A percentile compares a stretch with the other conserved stretches of the same genome.
These are phyloP conservation scores for Dysdera silvatica DNA, from an alignment of 1,140 invertebrate species.

Conservation along the genomic window DNA sequence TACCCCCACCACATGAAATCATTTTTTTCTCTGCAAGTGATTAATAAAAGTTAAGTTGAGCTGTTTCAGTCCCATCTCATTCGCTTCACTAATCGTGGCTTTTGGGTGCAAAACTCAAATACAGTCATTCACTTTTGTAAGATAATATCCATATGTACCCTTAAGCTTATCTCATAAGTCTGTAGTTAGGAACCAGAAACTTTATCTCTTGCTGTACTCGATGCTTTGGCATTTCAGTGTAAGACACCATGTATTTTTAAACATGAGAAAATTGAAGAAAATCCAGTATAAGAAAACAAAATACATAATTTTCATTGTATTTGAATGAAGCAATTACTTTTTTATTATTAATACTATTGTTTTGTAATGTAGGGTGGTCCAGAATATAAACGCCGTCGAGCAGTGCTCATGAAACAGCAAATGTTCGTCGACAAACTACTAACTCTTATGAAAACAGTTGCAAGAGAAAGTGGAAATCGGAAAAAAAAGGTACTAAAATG, in stretches of 20 bases:
- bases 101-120: no score
- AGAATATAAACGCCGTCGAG: slow-evolving; percentile 60
- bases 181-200: no score
- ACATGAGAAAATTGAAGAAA: neutral
- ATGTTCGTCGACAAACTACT: slow-evolving; percentile 86
- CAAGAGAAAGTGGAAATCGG: slow-evolving; percentile 81
- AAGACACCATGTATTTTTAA: neutral
- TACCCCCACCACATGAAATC: no score
- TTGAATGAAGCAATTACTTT: neutral
- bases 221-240: neutral
- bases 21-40: no score
- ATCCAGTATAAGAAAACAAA: neutral
- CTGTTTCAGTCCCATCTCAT: no score
- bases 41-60: no score
- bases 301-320: neutral
- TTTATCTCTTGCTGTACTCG: neutral
- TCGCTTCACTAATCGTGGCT: no score
- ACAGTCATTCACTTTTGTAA: no score
- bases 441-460: slow-evolving; percentile 79
- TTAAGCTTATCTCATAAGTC: no score
- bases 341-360: neutral
- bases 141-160: no score
- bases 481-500: slow-evolving; percentile 86
- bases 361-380: slow-evolving; percentile 49
- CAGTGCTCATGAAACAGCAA: slow-evolving; percentile 70